Conservation (phyloP, 2,113 vertebrate genomes). For the Oreotrochilus melanogaster region DNA sequence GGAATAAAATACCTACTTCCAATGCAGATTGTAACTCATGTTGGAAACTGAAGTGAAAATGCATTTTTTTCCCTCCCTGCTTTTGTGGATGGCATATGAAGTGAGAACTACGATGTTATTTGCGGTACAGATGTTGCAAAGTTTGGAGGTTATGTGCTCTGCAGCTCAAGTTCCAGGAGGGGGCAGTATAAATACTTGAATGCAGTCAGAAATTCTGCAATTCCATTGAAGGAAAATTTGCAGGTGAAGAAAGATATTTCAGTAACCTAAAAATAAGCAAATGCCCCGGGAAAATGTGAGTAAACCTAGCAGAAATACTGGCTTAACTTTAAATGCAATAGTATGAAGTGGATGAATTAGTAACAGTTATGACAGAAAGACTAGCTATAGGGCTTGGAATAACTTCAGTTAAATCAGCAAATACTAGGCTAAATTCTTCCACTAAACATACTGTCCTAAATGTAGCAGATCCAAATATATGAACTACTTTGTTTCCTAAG, state of each 20-base stretch:
- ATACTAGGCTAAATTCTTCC: not conserved
- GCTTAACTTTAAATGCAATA: not conserved
- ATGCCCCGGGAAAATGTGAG: not conserved
- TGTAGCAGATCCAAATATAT: not conserved
- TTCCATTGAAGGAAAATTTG: not conserved
- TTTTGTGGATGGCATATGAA: not conserved
- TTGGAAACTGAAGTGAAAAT: not conserved
- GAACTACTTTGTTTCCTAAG: not conserved
- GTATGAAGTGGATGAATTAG: not conserved
- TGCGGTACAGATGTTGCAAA: not conserved
- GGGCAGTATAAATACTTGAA: not conserved
- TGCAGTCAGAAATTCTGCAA: not conserved
- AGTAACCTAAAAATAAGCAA: not conserved
- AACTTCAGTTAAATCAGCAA: not conserved
- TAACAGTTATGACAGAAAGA: not conserved
- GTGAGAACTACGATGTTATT: not conserved
- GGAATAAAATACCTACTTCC: not conserved
- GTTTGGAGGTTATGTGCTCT: not conserved
- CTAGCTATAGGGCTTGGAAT: not conserved
- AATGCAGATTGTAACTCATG: fast-evolving
- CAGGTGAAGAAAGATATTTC: not conserved
- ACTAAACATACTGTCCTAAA: not conserved
- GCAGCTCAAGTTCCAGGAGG: not conserved
- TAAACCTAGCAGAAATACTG: not conserved
- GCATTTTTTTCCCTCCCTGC: not conserved